Evolutionary conservation across 2,113 vertebrate genomes (phyloP).

Genomic region (Thalassarche chlororhynchos): DNA sequence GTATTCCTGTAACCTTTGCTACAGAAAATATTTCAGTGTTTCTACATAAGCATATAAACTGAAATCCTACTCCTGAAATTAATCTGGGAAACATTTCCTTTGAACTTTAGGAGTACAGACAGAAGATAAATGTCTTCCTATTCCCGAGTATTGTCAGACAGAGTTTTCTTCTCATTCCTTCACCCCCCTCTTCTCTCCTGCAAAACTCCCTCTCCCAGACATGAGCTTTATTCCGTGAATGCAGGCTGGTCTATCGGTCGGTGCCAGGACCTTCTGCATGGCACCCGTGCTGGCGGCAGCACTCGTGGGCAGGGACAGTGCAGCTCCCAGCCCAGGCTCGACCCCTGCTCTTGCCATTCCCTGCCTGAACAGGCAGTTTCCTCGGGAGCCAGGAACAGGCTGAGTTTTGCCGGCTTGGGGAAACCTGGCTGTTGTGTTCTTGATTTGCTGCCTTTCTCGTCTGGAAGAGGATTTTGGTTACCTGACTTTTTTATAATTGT

Average conservation of each 20-base stretch:
- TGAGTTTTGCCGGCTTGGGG: not conserved
- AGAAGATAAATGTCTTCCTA: not conserved
- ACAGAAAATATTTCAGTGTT: not conserved
- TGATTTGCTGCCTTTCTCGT: not conserved
- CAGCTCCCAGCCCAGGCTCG: not conserved
- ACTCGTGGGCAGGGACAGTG: accelerated
- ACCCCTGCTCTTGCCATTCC: not conserved
- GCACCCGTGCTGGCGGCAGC: not conserved
- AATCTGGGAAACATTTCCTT: not conserved
- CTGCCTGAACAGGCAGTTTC: accelerated
- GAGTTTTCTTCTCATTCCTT: not conserved
- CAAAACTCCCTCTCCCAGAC: not conserved
- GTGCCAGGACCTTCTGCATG: not conserved
- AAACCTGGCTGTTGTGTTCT: not conserved
- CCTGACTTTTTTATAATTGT: not conserved
- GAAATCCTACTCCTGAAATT: not conserved
- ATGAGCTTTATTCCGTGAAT: accelerated
- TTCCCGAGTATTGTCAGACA: not conserved
- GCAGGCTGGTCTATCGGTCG: accelerated
- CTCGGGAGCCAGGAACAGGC: accelerated
- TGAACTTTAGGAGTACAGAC: not conserved
- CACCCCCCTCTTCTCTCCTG: not conserved
- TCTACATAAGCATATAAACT: not conserved
- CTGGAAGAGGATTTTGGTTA: no score
- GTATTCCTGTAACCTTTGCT: not conserved